A percentile compares a stretch with the other conserved stretches of the same genome.
Conservation (phyloP, 1,140 invertebrate genomes). For the Lepidurus arcticus region DNA sequence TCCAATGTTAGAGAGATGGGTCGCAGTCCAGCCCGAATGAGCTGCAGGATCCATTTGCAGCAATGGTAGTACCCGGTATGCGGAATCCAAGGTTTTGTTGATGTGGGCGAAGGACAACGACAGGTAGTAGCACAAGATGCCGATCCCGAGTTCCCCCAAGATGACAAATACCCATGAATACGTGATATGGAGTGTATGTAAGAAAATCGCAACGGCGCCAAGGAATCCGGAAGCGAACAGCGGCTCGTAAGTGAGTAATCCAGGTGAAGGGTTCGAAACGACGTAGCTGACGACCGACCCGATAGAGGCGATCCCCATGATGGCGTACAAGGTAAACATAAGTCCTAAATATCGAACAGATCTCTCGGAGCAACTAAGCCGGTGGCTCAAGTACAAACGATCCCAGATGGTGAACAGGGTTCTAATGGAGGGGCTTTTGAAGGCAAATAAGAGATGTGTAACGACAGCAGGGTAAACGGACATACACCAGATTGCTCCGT, state of each 20-base stretch:
- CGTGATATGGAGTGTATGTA: not conserved
- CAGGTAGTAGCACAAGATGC: slow-evolving; percentile 4
- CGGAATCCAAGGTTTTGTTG: not conserved
- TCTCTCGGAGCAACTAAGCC: not conserved
- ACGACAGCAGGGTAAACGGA: not conserved
- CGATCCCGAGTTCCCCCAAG: not conserved
- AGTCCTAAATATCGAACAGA: not conserved
- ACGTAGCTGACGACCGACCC: not conserved
- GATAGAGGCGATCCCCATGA: not conserved
- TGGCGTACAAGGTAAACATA: not conserved
- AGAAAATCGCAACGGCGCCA: not conserved
- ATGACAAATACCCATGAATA: not conserved
- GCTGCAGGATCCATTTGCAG: not conserved
- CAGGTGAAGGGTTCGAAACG: not conserved
- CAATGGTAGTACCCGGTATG: not conserved
- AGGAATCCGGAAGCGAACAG: not conserved
- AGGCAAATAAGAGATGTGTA: not conserved
- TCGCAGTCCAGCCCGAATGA: not conserved
- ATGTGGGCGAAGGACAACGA: not conserved
- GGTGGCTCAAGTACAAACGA: not conserved
- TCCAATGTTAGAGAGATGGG: not conserved
- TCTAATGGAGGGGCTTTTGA: not conserved
- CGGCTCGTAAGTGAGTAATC: not conserved
- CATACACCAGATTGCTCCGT: not conserved
- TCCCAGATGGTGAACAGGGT: not conserved